Percentiles rank a stretch among this genome's conserved stretches.
Conservation (phyloP, 2,797 vertebrate species). For the Diglossa cyanea region DNA sequence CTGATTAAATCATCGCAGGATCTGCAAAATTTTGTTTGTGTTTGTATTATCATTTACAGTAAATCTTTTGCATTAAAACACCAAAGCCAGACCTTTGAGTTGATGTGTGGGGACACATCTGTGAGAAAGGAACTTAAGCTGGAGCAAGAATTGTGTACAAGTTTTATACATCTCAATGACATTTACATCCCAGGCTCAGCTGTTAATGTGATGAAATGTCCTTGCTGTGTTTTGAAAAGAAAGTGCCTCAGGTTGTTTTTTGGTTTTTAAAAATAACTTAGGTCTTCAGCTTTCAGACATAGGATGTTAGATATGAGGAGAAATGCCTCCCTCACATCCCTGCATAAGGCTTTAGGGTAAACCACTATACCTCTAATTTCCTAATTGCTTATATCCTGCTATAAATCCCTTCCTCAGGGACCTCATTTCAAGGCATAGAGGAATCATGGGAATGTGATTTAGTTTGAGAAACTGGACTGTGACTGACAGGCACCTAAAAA, state of each 20-base stretch:
- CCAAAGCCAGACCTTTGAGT: not conserved
- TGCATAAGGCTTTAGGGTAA: not conserved
- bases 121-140: not conserved
- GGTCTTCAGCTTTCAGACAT: not conserved
- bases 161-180: not conserved
- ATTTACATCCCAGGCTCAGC: not conserved
- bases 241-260: not conserved
- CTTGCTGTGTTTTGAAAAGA: not conserved
- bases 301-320: not conserved
- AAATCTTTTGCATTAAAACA: not conserved
- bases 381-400: not conserved
- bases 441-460: not conserved
- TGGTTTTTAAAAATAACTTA: not conserved
- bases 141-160: not conserved
- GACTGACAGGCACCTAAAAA: not conserved
- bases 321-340: not conserved
- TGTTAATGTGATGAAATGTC: not conserved
- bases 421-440: not conserved
- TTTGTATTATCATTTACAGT: not conserved
- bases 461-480: not conserved
- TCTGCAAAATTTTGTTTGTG: not conserved
- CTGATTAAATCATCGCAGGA: not conserved
- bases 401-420: not conserved
- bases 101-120: not conserved
- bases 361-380: not conserved